These are phyloP conservation scores for Progne subis DNA, from an alignment of 2,113 vertebrate genomes.

Conservation along the genomic window DNA sequence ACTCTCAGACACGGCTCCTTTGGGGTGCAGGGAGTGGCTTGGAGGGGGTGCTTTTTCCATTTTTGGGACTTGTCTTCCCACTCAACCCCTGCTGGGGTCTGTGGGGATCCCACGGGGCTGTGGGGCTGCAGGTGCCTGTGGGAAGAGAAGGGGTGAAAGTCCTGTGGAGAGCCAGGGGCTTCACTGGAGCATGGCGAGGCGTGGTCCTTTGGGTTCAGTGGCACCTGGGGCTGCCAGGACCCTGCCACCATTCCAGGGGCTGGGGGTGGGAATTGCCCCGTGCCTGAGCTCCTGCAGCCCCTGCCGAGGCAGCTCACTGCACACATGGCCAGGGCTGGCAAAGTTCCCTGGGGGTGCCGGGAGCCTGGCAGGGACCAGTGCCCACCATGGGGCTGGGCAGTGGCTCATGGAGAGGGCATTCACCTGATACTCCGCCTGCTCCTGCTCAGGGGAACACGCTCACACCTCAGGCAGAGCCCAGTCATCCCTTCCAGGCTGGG, in stretches of 20 bases:
- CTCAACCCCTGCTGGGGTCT: neutral
- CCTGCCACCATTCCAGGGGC: neutral
- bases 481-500: neutral
- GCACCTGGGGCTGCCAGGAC: rapidly evolving
- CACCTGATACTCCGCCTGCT: rapidly evolving
- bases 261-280: neutral
- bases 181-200: neutral
- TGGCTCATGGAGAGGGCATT: neutral
- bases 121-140: neutral
- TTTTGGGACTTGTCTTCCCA: neutral
- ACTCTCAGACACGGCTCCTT: rapidly evolving
- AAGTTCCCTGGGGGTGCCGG: rapidly evolving
- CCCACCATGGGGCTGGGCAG: rapidly evolving
- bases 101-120: neutral
- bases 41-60: rapidly evolving
- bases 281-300: rapidly evolving
- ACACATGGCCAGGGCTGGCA: neutral
- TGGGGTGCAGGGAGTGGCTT: neutral
- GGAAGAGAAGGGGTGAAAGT: neutral
- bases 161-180: rapidly evolving
- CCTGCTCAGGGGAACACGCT: rapidly evolving
- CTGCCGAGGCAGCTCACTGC: rapidly evolving
- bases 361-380: neutral
- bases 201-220: rapidly evolving
- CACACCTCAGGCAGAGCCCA: rapidly evolving